Percentiles rank a stretch among this genome's conserved stretches.
Evolutionary conservation across 2,797 vertebrate genomes (phyloP).

Genomic region (Rhinichthys osculus): DNA sequence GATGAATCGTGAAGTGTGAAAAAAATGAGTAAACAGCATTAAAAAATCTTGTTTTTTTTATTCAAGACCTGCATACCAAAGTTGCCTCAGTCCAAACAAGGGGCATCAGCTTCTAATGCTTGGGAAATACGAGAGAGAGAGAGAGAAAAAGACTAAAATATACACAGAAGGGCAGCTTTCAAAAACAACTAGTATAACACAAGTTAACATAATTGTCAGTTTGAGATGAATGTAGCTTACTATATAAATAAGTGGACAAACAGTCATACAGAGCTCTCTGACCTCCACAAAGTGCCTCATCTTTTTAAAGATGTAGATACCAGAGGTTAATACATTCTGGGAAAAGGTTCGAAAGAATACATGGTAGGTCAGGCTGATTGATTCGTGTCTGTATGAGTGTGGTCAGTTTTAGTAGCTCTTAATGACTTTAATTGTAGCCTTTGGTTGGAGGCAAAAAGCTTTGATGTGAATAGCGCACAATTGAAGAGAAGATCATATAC

Average conservation of each 20-base stretch:
- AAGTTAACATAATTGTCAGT: slow-evolving; percentile 42
- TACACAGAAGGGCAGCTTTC: slow-evolving; percentile 38
- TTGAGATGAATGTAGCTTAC: slow-evolving; percentile 19
- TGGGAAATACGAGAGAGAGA: slow-evolving; percentile 10
- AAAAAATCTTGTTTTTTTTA: slow-evolving; percentile 73
- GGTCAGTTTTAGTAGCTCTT: slow-evolving; percentile 58
- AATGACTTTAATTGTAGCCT: slow-evolving; percentile 52
- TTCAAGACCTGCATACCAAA: slow-evolving; percentile 71
- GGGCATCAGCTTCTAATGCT: slow-evolving; percentile 38
- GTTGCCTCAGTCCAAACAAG: slow-evolving; percentile 72
- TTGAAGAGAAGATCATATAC: slow-evolving; percentile 35
- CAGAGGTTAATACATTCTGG: slow-evolving; percentile 34
- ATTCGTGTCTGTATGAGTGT: slow-evolving; percentile 55
- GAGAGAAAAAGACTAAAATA: slow-evolving; percentile 16
- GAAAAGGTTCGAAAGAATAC: slow-evolving; percentile 34
- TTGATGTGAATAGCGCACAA: slow-evolving; percentile 50
- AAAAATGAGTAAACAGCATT: slow-evolving; percentile 76
- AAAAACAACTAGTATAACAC: slow-evolving; percentile 49
- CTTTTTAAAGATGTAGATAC: slow-evolving; percentile 39
- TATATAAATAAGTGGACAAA: slow-evolving; percentile 33
- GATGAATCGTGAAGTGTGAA: slow-evolving; percentile 53
- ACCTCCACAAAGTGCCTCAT: slow-evolving; percentile 49
- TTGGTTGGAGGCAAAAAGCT: slow-evolving; percentile 53
- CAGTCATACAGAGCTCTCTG: slow-evolving; percentile 42
- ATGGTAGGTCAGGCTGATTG: slow-evolving; percentile 50